phyloP scores from a whole-genome alignment of 2,797 vertebrate species.

The Tenualosa thibaudeaui region DNA sequence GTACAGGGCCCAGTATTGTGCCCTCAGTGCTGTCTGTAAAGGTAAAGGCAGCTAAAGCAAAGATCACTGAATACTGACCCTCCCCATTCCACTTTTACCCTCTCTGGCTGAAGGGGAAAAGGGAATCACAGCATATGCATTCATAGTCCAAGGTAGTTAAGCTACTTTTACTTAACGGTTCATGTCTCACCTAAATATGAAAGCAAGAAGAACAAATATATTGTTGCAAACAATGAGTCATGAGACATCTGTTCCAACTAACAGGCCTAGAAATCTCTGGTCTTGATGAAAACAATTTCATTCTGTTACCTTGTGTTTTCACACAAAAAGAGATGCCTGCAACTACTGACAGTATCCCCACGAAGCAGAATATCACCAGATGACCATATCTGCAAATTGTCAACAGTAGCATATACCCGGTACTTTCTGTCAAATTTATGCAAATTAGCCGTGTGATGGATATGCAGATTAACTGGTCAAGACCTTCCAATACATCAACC shows the following conservation, averaged over 20 bases:
- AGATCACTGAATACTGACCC: no score
- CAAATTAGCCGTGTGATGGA: no score
- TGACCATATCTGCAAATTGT: slow-evolving; percentile 21
- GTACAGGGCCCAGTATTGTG: not conserved
- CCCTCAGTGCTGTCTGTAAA: slow-evolving; percentile 12
- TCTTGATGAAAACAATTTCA: slow-evolving; percentile 12
- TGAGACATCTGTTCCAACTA: not conserved
- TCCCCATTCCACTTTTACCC: no score
- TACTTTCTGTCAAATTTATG: no score
- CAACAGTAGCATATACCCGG: no score
- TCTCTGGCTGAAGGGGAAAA: slow-evolving; percentile 15
- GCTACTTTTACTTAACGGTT: slow-evolving; percentile 28
- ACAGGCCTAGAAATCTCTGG: not conserved
- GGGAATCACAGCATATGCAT: slow-evolving; percentile 1
- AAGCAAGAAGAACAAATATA: slow-evolving; percentile 15
- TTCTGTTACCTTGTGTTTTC: not conserved
- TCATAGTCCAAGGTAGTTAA: slow-evolving; percentile 19
- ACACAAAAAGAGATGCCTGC: not conserved
- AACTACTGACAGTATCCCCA: not conserved
- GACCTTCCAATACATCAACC: no score
- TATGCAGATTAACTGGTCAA: no score
- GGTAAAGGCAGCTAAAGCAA: slow-evolving; percentile 29
- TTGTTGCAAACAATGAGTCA: slow-evolving; percentile 12
- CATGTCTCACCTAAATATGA: not conserved
- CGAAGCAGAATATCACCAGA: slow-evolving; percentile 14